Evolutionary conservation across 2,797 vertebrate genomes (phyloP).

Genomic region (Oryzias dopingdopingensis): DNA sequence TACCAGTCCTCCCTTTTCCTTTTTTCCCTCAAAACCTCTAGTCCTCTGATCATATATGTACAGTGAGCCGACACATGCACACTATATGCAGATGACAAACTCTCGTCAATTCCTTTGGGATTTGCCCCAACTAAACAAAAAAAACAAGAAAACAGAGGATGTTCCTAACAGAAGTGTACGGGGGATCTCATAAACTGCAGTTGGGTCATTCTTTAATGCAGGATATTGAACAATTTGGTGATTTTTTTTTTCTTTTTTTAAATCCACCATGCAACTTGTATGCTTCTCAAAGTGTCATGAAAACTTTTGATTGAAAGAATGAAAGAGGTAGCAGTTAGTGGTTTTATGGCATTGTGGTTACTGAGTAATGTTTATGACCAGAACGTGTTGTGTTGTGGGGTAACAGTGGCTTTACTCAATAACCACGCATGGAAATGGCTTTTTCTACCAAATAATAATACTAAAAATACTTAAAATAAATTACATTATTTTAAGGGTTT

Average conservation of each 20-base stretch:
- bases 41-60: conserved; percentile 41
- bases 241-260: conserved; percentile 12
- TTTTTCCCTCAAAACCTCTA: not conserved
- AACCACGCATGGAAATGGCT: not conserved
- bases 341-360: conserved; percentile 8
- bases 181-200: conserved; percentile 36
- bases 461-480: too few species aligned
- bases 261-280: conserved; percentile 18
- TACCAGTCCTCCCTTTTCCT: conserved; percentile 37
- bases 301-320: conserved; percentile 4
- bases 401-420: not conserved
- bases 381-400: not conserved
- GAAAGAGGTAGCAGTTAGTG: conserved; percentile 1
- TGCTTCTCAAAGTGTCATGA: conserved; percentile 15
- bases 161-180: conserved; percentile 32
- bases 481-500: too few species aligned
- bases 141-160: conserved; percentile 6
- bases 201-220: conserved; percentile 57
- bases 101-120: not conserved
- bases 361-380: conserved; percentile 4
- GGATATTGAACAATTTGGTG: conserved; percentile 27
- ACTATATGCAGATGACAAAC: conserved; percentile 1
- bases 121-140: not conserved
- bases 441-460: too few species aligned
- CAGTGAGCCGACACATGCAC: conserved; percentile 26